phyloP scores from a whole-genome alignment of 2,888 invertebrate genomes.

The Lobophora halterata region DNA sequence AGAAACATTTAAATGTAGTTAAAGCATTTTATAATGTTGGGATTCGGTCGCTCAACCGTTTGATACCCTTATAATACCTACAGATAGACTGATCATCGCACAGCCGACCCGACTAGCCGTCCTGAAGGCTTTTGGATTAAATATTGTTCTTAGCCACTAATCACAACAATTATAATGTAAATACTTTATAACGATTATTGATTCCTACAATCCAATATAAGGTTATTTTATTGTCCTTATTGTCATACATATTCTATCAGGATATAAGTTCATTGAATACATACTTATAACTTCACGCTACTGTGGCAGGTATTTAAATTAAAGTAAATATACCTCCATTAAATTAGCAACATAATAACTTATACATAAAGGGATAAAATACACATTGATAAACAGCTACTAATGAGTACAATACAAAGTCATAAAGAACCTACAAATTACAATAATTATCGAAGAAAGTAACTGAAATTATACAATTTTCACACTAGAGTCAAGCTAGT shows the following conservation, averaged over 20 bases:
- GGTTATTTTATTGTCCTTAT: conserved; percentile 17
- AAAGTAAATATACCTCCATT: conserved; percentile 1
- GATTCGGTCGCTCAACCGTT: conserved; percentile 46
- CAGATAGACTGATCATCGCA: conserved; percentile 23
- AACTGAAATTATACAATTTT: background rate
- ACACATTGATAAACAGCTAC: conserved; percentile 5
- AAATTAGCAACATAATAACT: conserved; percentile 4
- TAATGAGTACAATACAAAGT: conserved; percentile 8
- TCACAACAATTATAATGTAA: conserved; percentile 61
- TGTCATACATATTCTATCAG: conserved; percentile 10
- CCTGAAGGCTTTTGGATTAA: conserved; percentile 69
- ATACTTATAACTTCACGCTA: conserved; percentile 1
- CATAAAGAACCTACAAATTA: conserved; percentile 11
- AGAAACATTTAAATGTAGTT: conserved; percentile 76
- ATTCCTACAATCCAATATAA: conserved; percentile 20
- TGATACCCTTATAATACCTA: conserved; percentile 16
- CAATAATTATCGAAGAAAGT: conserved; percentile 5
- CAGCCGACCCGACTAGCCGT: conserved; percentile 69
- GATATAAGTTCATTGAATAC: too few species aligned
- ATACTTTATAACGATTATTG: conserved; percentile 27
- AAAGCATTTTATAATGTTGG: conserved; percentile 73
- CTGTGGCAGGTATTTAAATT: conserved; percentile 13
- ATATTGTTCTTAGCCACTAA: conserved; percentile 67
- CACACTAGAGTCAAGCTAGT: conserved; percentile 9
- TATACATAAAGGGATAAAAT: conserved; percentile 7